Evolutionary conservation across 2,888 invertebrate genomes (phyloP).

Genomic region (Rhyacophila evoluta): DNA sequence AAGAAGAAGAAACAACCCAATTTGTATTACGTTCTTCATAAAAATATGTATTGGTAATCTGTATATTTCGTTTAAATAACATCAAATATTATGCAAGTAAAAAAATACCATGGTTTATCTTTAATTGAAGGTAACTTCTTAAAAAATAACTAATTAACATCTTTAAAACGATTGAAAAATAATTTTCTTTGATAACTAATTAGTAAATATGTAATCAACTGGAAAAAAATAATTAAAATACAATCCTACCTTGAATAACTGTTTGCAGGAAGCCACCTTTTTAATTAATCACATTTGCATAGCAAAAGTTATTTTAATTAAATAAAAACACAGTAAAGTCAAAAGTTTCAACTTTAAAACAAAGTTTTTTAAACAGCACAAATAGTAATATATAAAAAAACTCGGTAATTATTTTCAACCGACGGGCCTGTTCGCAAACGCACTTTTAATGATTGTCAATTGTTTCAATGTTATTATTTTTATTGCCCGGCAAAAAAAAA

Average conservation of each 20-base stretch:
- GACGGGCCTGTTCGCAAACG: not conserved
- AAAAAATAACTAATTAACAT: too few species aligned
- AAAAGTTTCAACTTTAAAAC: not conserved
- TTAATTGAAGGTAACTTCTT: too few species aligned
- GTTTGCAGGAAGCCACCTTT: not conserved
- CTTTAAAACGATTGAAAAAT: not conserved
- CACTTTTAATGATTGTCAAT: constrained; percentile 20
- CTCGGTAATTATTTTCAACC: not conserved
- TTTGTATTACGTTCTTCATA: too few species aligned
- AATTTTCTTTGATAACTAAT: not conserved
- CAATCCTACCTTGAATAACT: constrained; percentile 5
- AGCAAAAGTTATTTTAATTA: not conserved
- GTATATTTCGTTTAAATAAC: too few species aligned
- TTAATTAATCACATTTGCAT: not conserved
- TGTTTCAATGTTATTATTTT: not conserved
- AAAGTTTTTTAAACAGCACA: not conserved
- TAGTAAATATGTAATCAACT: too few species aligned
- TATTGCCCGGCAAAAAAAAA: constrained; percentile 28
- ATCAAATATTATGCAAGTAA: too few species aligned
- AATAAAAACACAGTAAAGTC: not conserved
- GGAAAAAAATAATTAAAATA: not conserved
- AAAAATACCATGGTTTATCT: too few species aligned
- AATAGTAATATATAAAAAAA: too few species aligned
- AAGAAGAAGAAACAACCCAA: too few species aligned
- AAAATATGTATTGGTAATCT: too few species aligned